Percentiles rank a stretch among this genome's conserved stretches.
Evolutionary conservation across 1,140 invertebrate genomes (phyloP).

Genomic region (Aphaenogaster floridana): DNA sequence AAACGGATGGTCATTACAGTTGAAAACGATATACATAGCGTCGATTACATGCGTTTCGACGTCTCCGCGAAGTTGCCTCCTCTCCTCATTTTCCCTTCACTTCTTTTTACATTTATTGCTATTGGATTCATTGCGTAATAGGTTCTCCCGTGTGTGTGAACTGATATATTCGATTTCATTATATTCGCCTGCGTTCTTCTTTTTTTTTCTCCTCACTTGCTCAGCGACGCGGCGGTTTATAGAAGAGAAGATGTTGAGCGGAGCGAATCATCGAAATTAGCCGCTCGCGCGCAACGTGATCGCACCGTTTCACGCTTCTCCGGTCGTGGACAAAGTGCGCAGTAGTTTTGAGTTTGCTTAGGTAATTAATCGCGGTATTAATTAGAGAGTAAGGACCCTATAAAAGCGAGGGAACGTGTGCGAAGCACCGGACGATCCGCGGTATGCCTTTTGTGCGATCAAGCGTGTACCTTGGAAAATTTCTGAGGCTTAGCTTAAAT

Average conservation of each 20-base stretch:
- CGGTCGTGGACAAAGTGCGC: conserved; percentile 10
- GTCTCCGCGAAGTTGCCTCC: conserved; percentile 66
- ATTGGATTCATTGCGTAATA: conserved; percentile 85
- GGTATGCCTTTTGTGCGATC: conserved; percentile 46
- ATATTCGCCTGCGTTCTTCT: conserved; percentile 57
- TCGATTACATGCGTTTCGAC: conserved; percentile 69
- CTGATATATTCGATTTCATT: conserved; percentile 76
- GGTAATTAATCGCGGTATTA: conserved; percentile 59
- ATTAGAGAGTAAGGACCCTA: conserved; percentile 45
- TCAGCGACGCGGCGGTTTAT: conserved; percentile 3
- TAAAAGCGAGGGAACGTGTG: conserved; percentile 28
- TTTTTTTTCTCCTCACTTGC: conserved; percentile 24
- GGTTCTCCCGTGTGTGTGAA: conserved; percentile 76
- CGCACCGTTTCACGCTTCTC: conserved; percentile 25
- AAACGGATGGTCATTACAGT: conserved; percentile 66
- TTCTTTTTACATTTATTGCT: conserved; percentile 83
- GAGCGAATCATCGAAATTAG: conserved; percentile 53
- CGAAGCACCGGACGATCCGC: conserved; percentile 44
- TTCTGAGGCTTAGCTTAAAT: conserved; percentile 45
- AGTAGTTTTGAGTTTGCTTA: conserved; percentile 50
- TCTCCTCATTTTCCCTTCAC: conserved; percentile 1
- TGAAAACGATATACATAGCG: conserved; percentile 65
- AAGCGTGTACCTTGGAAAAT: conserved; percentile 51
- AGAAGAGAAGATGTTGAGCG: conserved; percentile 72
- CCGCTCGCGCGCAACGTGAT: conserved; percentile 37